These are phyloP conservation scores for Aphelinus certus DNA, from an alignment of 1,140 invertebrate species.

Conservation along the genomic window DNA sequence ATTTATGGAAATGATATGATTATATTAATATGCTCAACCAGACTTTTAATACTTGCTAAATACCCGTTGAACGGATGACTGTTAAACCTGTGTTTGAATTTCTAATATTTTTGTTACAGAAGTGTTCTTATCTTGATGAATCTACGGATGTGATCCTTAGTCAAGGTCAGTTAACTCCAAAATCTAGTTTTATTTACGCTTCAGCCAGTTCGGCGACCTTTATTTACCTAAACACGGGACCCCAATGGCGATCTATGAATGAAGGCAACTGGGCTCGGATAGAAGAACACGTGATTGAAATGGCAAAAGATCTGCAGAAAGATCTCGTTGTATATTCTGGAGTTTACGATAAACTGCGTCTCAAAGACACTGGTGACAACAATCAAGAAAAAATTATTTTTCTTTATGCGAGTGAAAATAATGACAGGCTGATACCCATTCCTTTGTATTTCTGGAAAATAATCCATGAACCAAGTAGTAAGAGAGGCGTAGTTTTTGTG, in stretches of 20 bases:
- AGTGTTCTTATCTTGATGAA: conserved; percentile 32
- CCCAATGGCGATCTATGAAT: conserved; percentile 1
- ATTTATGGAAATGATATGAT: too few relatives aligned
- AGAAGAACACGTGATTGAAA: conserved; percentile 47
- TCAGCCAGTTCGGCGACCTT: neutral
- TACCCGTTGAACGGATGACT: too few relatives aligned
- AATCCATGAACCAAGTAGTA: conserved; percentile 60
- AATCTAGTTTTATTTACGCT: conserved; percentile 4
- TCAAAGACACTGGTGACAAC: conserved; percentile 57
- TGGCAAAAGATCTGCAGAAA: conserved; percentile 35
- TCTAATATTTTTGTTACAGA: neutral
- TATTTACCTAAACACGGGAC: conserved; percentile 12
- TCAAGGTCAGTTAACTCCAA: neutral
- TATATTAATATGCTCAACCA: too few relatives aligned
- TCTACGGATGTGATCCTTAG: neutral
- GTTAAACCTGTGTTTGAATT: too few relatives aligned
- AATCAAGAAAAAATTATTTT: conserved; percentile 61
- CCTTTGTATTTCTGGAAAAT: conserved; percentile 67
- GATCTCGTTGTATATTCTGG: conserved; percentile 68
- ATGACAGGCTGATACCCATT: conserved; percentile 61
- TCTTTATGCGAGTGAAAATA: conserved; percentile 53
- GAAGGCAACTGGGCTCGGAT: conserved; percentile 36
- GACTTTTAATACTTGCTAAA: too few relatives aligned
- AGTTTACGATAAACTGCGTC: conserved; percentile 60
- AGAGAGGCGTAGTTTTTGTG: conserved; percentile 61